phyloP scores from a whole-genome alignment of 2,888 invertebrate species.

The Diaprepes abbreviatus region DNA sequence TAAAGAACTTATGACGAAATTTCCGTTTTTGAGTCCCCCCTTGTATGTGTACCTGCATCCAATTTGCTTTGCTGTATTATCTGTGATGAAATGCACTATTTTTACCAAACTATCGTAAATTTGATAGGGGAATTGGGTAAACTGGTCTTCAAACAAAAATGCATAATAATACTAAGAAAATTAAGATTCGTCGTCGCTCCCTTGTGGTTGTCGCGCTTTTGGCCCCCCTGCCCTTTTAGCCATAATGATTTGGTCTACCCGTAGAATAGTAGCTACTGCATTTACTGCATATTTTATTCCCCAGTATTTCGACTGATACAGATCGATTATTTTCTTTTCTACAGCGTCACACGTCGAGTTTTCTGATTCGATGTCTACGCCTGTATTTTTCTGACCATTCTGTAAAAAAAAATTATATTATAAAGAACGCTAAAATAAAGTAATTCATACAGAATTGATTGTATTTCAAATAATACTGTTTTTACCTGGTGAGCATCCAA shows the following conservation, averaged over 20 bases:
- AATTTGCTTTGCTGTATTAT: no score
- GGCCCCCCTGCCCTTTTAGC: constrained; percentile 97
- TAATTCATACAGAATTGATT: no score
- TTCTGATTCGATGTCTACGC: constrained; percentile 90
- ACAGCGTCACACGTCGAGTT: constrained; percentile 81
- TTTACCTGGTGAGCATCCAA: constrained; percentile 90
- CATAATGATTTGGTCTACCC: constrained; percentile 98
- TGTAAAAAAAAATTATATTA: constrained; percentile 58
- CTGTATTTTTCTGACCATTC: constrained; percentile 81
- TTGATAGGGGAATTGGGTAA: no score
- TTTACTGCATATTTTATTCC: constrained; percentile 95
- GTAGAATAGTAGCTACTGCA: constrained; percentile 92
- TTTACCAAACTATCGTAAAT: no score
- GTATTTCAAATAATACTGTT: no score
- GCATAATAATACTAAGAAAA: constrained; percentile 10
- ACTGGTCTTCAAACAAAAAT: no score
- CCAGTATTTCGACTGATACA: constrained; percentile 91
- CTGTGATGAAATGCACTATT: no score
- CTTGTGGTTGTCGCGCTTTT: constrained; percentile 77
- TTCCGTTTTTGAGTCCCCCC: no score
- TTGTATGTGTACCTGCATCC: no score
- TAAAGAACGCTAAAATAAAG: no score
- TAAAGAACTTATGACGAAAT: no score
- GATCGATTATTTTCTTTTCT: constrained; percentile 85
- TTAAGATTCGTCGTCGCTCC: constrained; percentile 79